Evolutionary conservation across 2,888 invertebrate species (phyloP).

Genomic region (Capitulum mitella): DNA sequence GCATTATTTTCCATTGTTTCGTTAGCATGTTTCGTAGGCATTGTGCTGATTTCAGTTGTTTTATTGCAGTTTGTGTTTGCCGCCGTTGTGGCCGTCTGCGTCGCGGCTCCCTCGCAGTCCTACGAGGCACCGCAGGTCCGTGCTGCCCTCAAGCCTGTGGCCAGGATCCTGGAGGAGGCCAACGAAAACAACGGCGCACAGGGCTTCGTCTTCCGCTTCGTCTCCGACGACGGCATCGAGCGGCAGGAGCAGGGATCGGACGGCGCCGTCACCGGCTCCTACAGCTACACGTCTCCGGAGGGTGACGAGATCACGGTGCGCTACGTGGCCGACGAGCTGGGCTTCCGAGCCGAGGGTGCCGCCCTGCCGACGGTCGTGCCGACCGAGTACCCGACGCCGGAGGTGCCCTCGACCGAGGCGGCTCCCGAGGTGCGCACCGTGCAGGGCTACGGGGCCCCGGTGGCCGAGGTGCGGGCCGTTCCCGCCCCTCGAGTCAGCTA

Average conservation of each 20-base stretch:
- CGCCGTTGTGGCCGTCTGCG: no score
- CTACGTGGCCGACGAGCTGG: neutral
- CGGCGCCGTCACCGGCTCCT: neutral
- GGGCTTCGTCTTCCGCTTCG: neutral
- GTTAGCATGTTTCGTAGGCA: no score
- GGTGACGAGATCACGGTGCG: neutral
- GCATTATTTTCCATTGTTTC: no score
- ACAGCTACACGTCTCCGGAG: neutral
- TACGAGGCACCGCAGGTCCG: no score
- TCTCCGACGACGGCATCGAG: neutral
- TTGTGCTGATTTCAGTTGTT: no score
- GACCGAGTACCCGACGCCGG: conserved; percentile 4
- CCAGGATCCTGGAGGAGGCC: neutral
- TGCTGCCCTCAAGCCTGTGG: neutral
- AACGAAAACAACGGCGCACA: neutral
- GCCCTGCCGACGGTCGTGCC: neutral
- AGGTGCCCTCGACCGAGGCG: neutral
- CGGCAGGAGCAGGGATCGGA: neutral
- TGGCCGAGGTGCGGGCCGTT: neutral
- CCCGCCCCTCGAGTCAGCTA: no score
- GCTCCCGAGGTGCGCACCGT: neutral
- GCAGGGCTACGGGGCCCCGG: neutral
- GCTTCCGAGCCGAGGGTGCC: neutral
- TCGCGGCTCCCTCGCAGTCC: no score
- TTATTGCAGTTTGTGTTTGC: no score